These are phyloP conservation scores for Drosophila eugracilis DNA, from an alignment of 1,140 invertebrate species.

Conservation along the genomic window DNA sequence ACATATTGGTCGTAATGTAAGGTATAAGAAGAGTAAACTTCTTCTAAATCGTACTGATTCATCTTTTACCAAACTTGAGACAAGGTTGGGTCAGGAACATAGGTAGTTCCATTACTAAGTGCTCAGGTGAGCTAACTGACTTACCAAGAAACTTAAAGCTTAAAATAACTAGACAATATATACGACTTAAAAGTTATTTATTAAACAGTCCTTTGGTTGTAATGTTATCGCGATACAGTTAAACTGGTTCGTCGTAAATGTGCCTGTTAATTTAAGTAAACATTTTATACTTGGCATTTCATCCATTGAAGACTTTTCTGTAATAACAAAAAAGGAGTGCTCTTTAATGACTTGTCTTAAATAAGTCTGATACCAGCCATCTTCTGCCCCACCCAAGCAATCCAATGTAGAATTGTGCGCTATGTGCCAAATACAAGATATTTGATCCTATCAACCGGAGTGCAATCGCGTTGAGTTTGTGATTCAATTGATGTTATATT, in stretches of 20 bases:
- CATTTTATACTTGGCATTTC: constrained; percentile 11
- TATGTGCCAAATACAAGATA: constrained; percentile 20
- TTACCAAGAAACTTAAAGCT: too few relatives aligned
- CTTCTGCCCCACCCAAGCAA: constrained; percentile 19
- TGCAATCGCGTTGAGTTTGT: constrained; percentile 32
- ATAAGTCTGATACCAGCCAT: constrained; percentile 13
- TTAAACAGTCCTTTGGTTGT: background rate
- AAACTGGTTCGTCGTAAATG: background rate
- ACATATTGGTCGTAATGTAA: too few relatives aligned
- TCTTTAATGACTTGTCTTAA: constrained; percentile 18
- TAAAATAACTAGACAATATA: too few relatives aligned
- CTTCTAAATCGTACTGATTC: too few relatives aligned
- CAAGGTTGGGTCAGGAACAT: too few relatives aligned
- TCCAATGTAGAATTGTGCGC: constrained; percentile 3
- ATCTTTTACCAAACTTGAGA: too few relatives aligned
- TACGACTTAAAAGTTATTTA: too few relatives aligned
- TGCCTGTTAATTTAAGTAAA: background rate
- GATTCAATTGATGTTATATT: constrained; percentile 42
- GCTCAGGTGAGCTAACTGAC: too few relatives aligned
- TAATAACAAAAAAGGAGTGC: constrained; percentile 20
- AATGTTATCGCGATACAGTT: background rate
- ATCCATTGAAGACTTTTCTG: background rate
- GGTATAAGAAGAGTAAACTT: too few relatives aligned
- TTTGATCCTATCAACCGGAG: constrained; percentile 29
- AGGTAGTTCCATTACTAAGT: too few relatives aligned